Evolutionary conservation across 23 tunicate species (phyloP).

Genomic region (Ascidia mentula): DNA sequence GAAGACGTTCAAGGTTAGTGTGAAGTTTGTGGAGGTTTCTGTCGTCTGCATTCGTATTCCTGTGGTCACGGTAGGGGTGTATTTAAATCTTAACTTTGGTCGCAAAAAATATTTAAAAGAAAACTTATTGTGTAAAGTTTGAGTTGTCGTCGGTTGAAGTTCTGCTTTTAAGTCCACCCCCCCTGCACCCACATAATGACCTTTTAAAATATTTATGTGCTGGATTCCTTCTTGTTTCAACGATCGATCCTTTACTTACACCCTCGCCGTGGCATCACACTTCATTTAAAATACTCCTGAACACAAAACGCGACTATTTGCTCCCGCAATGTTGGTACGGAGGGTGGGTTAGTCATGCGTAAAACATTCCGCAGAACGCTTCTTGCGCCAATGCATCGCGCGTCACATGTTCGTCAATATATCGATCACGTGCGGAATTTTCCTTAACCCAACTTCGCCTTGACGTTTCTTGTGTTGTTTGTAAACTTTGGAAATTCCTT

Average conservation of each 20-base stretch:
- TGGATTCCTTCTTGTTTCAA: not conserved
- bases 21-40: not conserved
- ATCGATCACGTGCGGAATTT: too few species aligned
- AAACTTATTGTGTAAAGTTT: not conserved
- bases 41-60: not conserved
- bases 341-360: not conserved
- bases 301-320: not conserved
- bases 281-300: not conserved
- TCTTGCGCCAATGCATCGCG: not conserved
- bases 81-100: not conserved
- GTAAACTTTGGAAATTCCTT: too few species aligned
- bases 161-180: not conserved
- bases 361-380: not conserved
- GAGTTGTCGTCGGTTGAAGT: not conserved
- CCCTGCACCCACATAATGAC: not conserved
- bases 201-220: not conserved
- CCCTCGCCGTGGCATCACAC: not conserved
- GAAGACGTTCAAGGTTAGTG: conserved; percentile 51
- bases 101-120: too few species aligned
- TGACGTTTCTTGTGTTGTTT: too few species aligned
- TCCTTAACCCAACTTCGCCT: too few species aligned
- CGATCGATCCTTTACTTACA: not conserved
- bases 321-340: not conserved
- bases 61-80: too few species aligned
- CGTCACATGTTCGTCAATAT: not conserved